Base-by-base conservation (phyloP, 2,113 vertebrate species). In the Antechinus stuartii region DNA sequence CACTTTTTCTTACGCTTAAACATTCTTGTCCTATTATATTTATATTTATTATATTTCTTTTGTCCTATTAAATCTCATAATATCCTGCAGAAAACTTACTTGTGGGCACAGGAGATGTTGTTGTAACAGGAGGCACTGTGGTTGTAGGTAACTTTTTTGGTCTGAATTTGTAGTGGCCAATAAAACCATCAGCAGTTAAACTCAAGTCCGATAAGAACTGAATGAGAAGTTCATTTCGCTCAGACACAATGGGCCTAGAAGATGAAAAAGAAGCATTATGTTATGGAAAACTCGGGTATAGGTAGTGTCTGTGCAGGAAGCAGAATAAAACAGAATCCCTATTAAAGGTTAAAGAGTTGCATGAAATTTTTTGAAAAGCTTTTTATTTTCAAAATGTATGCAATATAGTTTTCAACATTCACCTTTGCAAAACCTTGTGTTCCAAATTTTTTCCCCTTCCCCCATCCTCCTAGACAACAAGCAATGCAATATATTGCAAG, bases 151-250 rank as follows among this genome's bases (percentile, higher is more conserved):
- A 97, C 97, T 99, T 99, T 98, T 99, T 99, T 35, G 99, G 99
- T 98, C 99, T 99, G 98, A 99, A 99, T 98, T 99, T 99, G 97
- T 99, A 99, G 98, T 99, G 99, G 91, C 99, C 99, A 84, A 99
- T 99, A 98, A 99, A 99, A 42, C 99, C 99, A 91, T 99, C 99
- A 30, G 99, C 99, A 19, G 99, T 99, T 93, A 99, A 98, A 97
- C 99, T 99, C 97, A 99, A 98, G 97, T 99, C 99, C 89, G 99
- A 99, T 95, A 99, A 99, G 98, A 99, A 99, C 98, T 99, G 99
- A 98, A 99, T 98, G 0, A 99, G 98, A 96, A 99, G 98, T 96
- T 99, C 99, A 98, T 99, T 99, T 96, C 97, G 99, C 54, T 99
- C 99, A 84, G 99, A 99, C 54, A 99, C 97, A 98, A 99, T 99